Percentiles rank a stretch among this genome's conserved stretches.
These are phyloP conservation scores for Molorchus minor DNA, from an alignment of 2,888 invertebrate species.

Conservation along the genomic window DNA sequence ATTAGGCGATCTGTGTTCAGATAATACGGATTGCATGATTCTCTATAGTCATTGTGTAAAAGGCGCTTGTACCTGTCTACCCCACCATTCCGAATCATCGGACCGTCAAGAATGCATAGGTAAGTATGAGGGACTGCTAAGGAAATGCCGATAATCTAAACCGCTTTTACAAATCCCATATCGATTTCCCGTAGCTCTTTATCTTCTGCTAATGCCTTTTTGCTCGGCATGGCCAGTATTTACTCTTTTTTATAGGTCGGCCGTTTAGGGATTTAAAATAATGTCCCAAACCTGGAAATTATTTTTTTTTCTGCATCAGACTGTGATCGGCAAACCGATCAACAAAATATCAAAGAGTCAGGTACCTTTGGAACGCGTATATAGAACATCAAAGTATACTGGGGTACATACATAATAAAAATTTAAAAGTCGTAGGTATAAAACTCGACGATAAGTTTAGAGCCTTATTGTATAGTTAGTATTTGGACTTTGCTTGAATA, in stretches of 20 bases:
- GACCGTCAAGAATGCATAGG: constrained; percentile 73
- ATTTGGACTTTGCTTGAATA: no score
- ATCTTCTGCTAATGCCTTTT: neutral
- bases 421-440: no score
- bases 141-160: neutral
- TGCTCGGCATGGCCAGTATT: neutral
- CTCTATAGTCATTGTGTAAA: constrained; percentile 77
- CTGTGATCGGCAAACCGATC: no score
- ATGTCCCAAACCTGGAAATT: no score
- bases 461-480: no score
- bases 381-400: no score
- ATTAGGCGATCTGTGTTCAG: constrained; percentile 80
- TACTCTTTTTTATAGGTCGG: neutral
- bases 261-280: no score
- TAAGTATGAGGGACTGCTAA: constrained; percentile 42
- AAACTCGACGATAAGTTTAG: no score
- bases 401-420: no score
- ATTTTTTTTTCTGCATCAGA: no score
- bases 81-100: constrained; percentile 71
- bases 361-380: no score
- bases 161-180: neutral
- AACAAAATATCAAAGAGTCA: no score
- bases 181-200: neutral
- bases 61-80: constrained; percentile 79
- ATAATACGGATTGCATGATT: constrained; percentile 73